Percentiles rank a stretch among this genome's conserved stretches.
phyloP scores from a whole-genome alignment of 1,140 invertebrate genomes.

The Macrostomum lignano region DNA sequence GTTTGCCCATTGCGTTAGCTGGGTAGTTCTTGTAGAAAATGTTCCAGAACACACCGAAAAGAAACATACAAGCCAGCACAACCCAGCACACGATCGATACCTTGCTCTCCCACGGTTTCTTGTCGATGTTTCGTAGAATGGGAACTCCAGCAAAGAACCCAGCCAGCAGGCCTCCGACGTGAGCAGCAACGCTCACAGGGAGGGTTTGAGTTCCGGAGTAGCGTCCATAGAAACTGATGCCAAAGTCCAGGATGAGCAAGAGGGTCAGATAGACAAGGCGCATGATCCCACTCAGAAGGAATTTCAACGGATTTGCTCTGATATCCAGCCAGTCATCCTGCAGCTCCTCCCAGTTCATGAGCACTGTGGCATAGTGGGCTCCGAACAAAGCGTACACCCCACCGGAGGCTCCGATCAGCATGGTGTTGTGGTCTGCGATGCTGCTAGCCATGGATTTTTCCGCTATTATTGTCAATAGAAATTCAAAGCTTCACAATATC shows the following conservation, averaged over 20 bases:
- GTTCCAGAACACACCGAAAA: constrained; percentile 17
- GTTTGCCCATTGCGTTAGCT: no score
- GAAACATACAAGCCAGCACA: constrained; percentile 15
- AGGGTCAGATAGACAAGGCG: background rate
- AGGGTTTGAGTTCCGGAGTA: constrained; percentile 7
- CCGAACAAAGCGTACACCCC: constrained; percentile 79
- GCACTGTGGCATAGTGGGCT: constrained; percentile 69
- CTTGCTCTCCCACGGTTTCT: constrained; percentile 19
- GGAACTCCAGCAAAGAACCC: constrained; percentile 21
- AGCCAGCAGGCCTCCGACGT: constrained; percentile 18
- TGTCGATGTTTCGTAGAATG: constrained; percentile 18
- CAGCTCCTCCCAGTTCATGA: constrained; percentile 33
- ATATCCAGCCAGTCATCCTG: constrained; percentile 5
- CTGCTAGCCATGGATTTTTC: no score
- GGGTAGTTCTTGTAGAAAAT: constrained; percentile 11
- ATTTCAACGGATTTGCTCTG: background rate
- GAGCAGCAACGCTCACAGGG: constrained; percentile 17
- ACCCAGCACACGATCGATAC: constrained; percentile 19
- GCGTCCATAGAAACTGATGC: constrained; percentile 17
- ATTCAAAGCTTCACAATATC: no score
- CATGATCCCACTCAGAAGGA: constrained; percentile 2
- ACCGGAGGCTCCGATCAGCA: constrained; percentile 77
- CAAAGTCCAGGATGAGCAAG: constrained; percentile 13
- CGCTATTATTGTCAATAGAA: no score
- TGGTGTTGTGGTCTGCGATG: no score